Evolutionary conservation across 1,140 invertebrate species (phyloP), one percentile per base, ranked within the genome.

Genomic region (Rhyzopertha dominica): DNA sequence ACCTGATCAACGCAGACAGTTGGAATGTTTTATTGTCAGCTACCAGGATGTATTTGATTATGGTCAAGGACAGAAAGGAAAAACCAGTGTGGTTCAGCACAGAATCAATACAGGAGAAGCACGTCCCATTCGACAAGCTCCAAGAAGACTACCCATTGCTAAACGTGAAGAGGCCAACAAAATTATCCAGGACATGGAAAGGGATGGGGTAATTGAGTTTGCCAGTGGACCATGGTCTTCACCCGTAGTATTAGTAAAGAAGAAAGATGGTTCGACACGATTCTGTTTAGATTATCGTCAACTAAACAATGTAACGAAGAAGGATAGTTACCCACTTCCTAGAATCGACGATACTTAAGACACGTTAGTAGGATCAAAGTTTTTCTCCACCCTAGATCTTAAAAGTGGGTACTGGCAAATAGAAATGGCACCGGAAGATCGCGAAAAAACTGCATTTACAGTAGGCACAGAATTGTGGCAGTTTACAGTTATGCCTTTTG

Each of bases 251-350:
- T 45, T 72, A 0, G 63, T 73, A 0, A 47, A 41, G 3, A 79
- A 78, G 45, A 54, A 57, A 40, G 35, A 56, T 48, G 45, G 28
- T 14, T 25, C 2, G 8, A 28, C 38, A 8, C 31, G 49, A 13
- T 40, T 58, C 2, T 56, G 51, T 28, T 32, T 62, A 0, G 54
- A 59, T 28, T 59, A 51, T 28, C 34, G 70, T 4, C 22, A 42
- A 12, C 29, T 76, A 0, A 77, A 77, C 50, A 36, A 32, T 0
- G 46, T 67, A 0, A 74, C 66, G 0, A 57, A 54, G 19, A 53
- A 55, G 31, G 69, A 74, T 40, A 47, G 50, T 9, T 76, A 66
- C 54, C 74, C 74, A 0, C 39, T 77, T n/a, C 72, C 73, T 0
- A 41, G 61, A 4, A 72, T 74, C 5, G 63, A 71, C 14, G 63